Base-by-base conservation (phyloP, 2,113 vertebrate genomes). In the Pachypanchax playfairii region DNA sequence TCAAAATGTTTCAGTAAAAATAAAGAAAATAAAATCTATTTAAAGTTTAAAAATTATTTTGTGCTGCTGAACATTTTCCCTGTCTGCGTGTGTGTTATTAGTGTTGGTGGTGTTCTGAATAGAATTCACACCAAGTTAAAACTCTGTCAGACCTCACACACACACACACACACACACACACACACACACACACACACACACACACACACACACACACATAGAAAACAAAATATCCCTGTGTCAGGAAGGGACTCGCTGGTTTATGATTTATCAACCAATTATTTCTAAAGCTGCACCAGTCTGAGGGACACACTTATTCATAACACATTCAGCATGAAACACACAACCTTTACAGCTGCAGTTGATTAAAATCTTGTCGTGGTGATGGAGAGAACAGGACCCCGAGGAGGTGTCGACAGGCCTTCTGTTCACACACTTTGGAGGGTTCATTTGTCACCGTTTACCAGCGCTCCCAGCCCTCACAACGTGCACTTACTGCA, bases 351-450 rank as follows among this genome's bases (percentile, higher is more conserved):
- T 66, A 58, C 50, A 65, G 72, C 72, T 72, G 75, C 54, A 11
- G 60, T n/a, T 76, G 73, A 79, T 83, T 58, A 73, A 66, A 79
- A 73, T 59, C 60, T 59, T 47, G 65, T 61, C n/a, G 3, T 4
- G 38, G 51, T 70, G 80, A 79, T 66, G 68, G 60, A 70, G 67
- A 10, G 60, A 48, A 28, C 55, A 3, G 31, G 31, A 36, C 59
- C 70, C 31, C 1, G 10, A 48, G 67, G 72, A 67, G 49, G 58
- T n/a, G 65, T 25, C 3, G 25, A 39, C 53, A 22, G 47, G 56
- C 65, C 44, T 17, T 50, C 68, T 58, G 43, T 51, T 73, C 65
- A 25, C 70, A 49, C 38, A 8, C 38, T 39, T 38, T 1, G 11
- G 54, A n/a, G 14, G n/a, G 52, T 63, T 61, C 55, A 79, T 62